A percentile compares a stretch with the other conserved stretches of the same genome.
These are phyloP conservation scores for Cordilura impudica DNA, from an alignment of 2,888 invertebrate species.

Conservation along the genomic window DNA sequence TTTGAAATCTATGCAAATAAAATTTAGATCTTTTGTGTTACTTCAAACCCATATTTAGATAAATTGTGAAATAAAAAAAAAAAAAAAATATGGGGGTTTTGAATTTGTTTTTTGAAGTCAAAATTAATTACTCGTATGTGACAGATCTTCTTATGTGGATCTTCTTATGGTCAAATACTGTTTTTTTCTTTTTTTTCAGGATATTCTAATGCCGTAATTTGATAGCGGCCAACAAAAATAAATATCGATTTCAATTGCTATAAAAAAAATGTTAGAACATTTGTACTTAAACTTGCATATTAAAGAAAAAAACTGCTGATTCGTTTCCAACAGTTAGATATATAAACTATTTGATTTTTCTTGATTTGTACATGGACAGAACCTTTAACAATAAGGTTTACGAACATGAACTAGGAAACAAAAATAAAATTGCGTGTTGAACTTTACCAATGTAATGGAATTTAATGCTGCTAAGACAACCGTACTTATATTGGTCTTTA, in stretches of 20 bases:
- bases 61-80: too few relatives aligned
- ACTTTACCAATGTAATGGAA: not conserved
- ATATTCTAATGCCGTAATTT: not conserved
- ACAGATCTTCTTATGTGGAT: too few relatives aligned
- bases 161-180: too few relatives aligned
- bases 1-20: too few relatives aligned
- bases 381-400: not conserved
- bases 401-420: not conserved
- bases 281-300: not conserved
- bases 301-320: not conserved
- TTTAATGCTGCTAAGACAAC: not conserved
- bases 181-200: too few relatives aligned
- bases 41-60: too few relatives aligned
- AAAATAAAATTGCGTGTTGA: slow-evolving; percentile 26
- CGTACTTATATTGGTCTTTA: slow-evolving; percentile 20
- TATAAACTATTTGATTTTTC: not conserved
- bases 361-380: not conserved
- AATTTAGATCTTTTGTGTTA: too few relatives aligned
- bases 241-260: not conserved
- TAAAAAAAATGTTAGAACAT: not conserved
- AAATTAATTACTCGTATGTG: too few relatives aligned
- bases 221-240: not conserved
- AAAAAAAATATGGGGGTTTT: too few relatives aligned
- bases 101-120: too few relatives aligned
- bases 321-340: not conserved